Conservation (phyloP, 2,113 vertebrate genomes). For the Raphicerus campestris region DNA sequence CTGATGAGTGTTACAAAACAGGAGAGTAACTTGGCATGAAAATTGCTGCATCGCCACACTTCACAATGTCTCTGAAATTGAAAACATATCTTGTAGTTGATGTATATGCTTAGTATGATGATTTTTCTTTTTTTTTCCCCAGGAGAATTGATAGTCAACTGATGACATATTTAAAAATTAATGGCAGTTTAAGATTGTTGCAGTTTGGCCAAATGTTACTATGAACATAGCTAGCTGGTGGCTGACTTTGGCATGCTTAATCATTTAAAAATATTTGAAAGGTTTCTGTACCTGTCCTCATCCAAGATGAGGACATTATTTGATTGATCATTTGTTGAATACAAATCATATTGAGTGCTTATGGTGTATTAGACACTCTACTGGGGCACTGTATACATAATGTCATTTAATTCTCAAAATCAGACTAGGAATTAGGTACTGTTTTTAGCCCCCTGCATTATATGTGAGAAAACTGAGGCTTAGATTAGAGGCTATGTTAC, state of each 20-base stretch:
- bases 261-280: conserved; percentile 30
- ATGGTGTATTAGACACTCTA: not conserved
- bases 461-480: not conserved
- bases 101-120: conserved; percentile 30
- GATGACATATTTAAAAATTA: conserved; percentile 33
- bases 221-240: not conserved
- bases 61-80: conserved; percentile 41
- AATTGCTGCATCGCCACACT: not conserved
- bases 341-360: not conserved
- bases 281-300: not conserved
- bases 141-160: conserved; percentile 19
- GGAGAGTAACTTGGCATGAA: not conserved
- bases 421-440: not conserved
- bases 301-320: not conserved
- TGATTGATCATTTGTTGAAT: not conserved
- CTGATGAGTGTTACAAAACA: not conserved
- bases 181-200: not conserved
- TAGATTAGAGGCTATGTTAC: not conserved
- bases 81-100: conserved; percentile 32
- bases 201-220: conserved; percentile 26
- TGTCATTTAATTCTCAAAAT: not conserved
- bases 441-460: not conserved
- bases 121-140: not conserved
- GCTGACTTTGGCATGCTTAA: conserved; percentile 1
- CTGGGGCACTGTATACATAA: not conserved